Percentiles rank a stretch among this genome's conserved stretches.
phyloP scores from a whole-genome alignment of 2,113 vertebrate genomes.

The Sardina pilchardus region DNA sequence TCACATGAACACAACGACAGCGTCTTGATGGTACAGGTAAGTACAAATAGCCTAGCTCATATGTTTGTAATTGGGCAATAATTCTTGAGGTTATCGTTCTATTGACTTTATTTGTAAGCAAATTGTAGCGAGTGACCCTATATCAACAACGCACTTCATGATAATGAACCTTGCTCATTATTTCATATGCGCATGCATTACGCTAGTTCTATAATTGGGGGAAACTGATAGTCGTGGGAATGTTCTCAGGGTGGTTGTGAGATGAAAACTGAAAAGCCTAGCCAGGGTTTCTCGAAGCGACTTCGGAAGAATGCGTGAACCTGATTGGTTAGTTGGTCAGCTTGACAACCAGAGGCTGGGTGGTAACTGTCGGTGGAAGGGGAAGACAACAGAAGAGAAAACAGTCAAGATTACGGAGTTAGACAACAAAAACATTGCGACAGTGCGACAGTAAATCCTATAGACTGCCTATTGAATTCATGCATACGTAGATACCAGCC shows the following conservation, averaged over 20 bases:
- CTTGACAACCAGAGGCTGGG: constrained; percentile 72
- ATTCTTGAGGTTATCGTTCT: too few relatives aligned
- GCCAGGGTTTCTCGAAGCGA: constrained; percentile 24
- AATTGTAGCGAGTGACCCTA: not conserved
- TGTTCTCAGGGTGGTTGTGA: not conserved
- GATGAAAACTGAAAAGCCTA: not conserved
- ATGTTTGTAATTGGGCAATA: too few relatives aligned
- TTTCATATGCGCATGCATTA: not conserved
- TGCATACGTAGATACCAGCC: constrained; percentile 55
- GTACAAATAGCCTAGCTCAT: too few relatives aligned
- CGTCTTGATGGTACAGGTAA: too few relatives aligned
- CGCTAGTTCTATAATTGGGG: not conserved
- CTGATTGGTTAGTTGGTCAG: constrained; percentile 49
- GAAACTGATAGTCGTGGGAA: not conserved
- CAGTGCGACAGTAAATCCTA: not conserved
- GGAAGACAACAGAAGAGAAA: constrained; percentile 53
- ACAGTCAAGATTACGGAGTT: constrained; percentile 26
- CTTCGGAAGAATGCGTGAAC: not conserved
- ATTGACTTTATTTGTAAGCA: not conserved
- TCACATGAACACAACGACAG: too few relatives aligned
- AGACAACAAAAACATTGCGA: not conserved
- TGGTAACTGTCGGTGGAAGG: constrained; percentile 51
- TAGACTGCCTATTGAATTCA: constrained; percentile 44
- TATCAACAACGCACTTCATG: not conserved
- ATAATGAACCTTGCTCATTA: not conserved